phyloP scores from a whole-genome alignment of 2,797 vertebrate genomes.

The Todus mexicanus region DNA sequence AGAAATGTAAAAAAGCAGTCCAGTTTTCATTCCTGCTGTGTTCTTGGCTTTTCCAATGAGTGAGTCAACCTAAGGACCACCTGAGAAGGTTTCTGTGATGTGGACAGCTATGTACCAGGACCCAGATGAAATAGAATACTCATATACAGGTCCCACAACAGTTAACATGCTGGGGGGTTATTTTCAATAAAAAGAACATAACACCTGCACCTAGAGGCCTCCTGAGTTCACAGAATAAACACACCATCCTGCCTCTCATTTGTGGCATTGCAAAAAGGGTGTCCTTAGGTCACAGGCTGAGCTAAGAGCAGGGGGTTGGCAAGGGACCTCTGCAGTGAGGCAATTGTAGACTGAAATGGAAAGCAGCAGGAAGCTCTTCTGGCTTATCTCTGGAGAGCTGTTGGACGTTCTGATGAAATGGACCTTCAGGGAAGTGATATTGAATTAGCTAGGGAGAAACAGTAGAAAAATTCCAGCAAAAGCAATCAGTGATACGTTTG shows the following conservation, averaged over 20 bases:
- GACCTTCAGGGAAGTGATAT: not conserved
- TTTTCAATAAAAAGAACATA: not conserved
- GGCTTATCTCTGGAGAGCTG: not conserved
- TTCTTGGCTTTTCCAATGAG: not conserved
- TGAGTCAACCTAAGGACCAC: not conserved
- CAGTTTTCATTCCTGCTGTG: not conserved
- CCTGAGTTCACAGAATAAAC: not conserved
- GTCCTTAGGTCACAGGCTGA: not conserved
- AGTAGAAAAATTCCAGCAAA: not conserved
- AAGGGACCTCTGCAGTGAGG: not conserved
- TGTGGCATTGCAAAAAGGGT: not conserved
- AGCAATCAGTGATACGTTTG: not conserved
- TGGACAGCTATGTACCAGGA: not conserved
- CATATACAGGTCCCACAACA: not conserved
- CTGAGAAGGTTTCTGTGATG: conserved; percentile 20
- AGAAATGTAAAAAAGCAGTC: not conserved
- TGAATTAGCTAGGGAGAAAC: not conserved
- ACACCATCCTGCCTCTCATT: not conserved
- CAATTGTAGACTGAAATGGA: not conserved
- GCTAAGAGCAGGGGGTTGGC: not conserved
- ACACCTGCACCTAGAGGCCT: not conserved
- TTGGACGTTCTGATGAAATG: not conserved
- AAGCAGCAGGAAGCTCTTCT: not conserved
- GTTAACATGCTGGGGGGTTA: not conserved
- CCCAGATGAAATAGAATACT: not conserved